Evolutionary conservation across 2,797 vertebrate species (phyloP).

Genomic region (Gallinago stenura): DNA sequence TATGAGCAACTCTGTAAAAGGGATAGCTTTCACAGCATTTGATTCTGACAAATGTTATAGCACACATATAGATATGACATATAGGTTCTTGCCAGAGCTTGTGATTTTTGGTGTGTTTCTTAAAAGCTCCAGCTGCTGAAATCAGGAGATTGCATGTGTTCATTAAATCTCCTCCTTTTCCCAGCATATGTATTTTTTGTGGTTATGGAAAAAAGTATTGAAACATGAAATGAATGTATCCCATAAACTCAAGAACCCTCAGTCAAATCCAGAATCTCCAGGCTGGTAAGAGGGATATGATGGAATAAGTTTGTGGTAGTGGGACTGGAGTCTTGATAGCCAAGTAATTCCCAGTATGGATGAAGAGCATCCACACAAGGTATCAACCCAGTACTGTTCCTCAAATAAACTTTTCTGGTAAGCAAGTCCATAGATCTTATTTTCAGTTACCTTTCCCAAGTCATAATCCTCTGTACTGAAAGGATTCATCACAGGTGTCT

Average conservation of each 20-base stretch:
- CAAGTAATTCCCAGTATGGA: not conserved
- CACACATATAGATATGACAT: not conserved
- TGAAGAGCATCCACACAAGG: not conserved
- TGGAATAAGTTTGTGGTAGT: not conserved
- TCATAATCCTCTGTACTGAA: not conserved
- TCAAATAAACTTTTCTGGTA: not conserved
- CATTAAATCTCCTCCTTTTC: not conserved
- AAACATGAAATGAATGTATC: not conserved
- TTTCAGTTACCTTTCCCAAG: not conserved
- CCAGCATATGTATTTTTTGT: not conserved
- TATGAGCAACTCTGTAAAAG: slow-evolving; percentile 28
- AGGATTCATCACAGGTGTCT: not conserved
- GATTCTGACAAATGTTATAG: slow-evolving; percentile 33
- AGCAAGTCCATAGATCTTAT: not conserved
- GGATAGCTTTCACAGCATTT: slow-evolving; percentile 19
- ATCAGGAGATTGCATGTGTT: not conserved
- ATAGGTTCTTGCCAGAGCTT: not conserved
- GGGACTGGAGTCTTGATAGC: not conserved
- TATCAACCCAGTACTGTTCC: not conserved
- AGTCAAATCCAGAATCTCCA: not conserved
- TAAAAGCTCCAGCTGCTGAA: slow-evolving; percentile 34
- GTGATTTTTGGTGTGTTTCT: not conserved
- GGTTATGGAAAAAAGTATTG: not conserved
- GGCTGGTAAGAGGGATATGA: not conserved
- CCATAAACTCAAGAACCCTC: not conserved